A percentile compares a stretch with the other conserved stretches of the same genome.
Evolutionary conservation across 35 echinoderm and acorn worm species (phyloP).

Genomic region (Ptychodera flava): DNA sequence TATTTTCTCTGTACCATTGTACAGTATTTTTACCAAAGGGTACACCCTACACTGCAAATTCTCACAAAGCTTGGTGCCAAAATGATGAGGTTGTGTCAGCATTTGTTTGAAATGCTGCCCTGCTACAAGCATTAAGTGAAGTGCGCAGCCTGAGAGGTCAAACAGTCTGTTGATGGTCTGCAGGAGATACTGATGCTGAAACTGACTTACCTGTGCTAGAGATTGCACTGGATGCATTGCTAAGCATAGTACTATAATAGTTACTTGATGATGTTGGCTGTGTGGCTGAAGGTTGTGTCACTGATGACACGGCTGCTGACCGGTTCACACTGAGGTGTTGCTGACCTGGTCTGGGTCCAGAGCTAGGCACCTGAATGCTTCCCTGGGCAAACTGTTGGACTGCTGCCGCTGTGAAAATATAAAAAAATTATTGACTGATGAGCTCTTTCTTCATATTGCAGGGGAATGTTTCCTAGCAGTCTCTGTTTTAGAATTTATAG

Average conservation of each 20-base stretch:
- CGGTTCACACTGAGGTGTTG: not conserved
- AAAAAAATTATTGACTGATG: not conserved
- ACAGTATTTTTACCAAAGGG: too few species aligned
- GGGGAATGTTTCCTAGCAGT: too few species aligned
- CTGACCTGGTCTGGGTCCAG: not conserved
- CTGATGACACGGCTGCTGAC: slow-evolving; percentile 12
- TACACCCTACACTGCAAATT: too few species aligned
- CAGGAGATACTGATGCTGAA: too few species aligned
- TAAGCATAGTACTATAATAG: slow-evolving; percentile 94
- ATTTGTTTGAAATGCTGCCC: too few species aligned
- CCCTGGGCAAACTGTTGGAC: not conserved
- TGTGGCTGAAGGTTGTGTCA: not conserved
- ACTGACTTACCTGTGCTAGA: slow-evolving; percentile 48
- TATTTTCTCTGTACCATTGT: too few species aligned
- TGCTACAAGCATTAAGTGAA: too few species aligned
- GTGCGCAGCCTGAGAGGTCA: too few species aligned
- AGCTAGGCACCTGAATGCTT: not conserved
- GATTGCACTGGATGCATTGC: slow-evolving; percentile 92
- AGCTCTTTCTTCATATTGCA: slow-evolving; percentile 28
- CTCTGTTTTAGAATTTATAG: too few species aligned
- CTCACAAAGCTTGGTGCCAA: too few species aligned
- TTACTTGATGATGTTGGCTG: slow-evolving; percentile 54
- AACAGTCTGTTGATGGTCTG: too few species aligned
- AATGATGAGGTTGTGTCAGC: too few species aligned
- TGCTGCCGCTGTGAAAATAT: not conserved